These are phyloP conservation scores for Drosophila triauraria DNA, from an alignment of 1,140 invertebrate genomes.

Conservation along the genomic window DNA sequence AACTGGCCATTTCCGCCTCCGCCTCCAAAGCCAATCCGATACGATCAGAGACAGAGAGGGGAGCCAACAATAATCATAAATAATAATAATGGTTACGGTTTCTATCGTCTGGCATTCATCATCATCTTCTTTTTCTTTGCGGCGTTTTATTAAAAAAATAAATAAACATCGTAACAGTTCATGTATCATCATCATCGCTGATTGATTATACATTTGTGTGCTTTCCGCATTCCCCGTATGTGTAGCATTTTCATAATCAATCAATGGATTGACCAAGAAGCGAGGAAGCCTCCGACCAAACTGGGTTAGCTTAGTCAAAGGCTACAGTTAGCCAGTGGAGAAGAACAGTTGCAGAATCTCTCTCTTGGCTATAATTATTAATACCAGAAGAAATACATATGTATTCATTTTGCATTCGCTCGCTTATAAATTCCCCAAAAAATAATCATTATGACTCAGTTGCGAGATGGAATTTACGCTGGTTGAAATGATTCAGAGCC, in stretches of 20 bases:
- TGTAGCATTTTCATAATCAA: constrained; percentile 65
- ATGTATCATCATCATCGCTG: constrained; percentile 38
- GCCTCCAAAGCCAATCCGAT: constrained; percentile 3
- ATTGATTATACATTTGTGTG: constrained; percentile 34
- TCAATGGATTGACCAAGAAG: constrained; percentile 37
- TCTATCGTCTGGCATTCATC: constrained; percentile 29
- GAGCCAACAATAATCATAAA: constrained; percentile 46
- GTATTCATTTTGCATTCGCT: neutral
- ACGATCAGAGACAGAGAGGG: neutral
- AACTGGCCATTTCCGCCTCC: constrained; percentile 45
- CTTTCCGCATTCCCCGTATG: constrained; percentile 45
- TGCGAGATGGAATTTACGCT: constrained; percentile 16
- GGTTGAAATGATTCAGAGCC: constrained; percentile 20
- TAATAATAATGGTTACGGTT: constrained; percentile 58
- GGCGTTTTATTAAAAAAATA: constrained; percentile 62
- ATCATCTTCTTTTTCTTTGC: constrained; percentile 2
- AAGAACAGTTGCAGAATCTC: constrained; percentile 23
- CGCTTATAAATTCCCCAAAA: constrained; percentile 1
- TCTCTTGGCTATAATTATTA: constrained; percentile 1
- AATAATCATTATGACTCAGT: constrained; percentile 14
- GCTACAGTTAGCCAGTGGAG: constrained; percentile 7
- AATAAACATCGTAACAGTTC: constrained; percentile 66
- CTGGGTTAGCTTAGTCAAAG: constrained; percentile 14
- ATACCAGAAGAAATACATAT: neutral
- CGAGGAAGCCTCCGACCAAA: neutral